These are phyloP conservation scores for Otolemur crassicaudatus DNA, from an alignment of 2,797 vertebrate genomes.

Conservation along the genomic window DNA sequence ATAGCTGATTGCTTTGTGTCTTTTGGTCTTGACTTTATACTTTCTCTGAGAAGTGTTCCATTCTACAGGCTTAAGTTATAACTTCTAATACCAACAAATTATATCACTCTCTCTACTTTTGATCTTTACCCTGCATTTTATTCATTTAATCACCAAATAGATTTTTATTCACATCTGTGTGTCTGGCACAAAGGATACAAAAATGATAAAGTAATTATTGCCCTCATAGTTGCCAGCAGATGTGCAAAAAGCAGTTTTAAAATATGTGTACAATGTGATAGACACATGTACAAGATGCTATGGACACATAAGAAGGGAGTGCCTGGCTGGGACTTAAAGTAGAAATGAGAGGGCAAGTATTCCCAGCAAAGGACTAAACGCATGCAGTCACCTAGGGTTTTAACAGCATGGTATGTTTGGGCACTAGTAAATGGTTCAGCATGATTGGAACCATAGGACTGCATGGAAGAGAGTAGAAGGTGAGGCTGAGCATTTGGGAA, in stretches of 20 bases:
- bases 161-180: background rate
- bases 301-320: background rate
- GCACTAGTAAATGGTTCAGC: background rate
- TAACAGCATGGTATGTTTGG: background rate
- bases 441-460: background rate
- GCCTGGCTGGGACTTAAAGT: background rate
- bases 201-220: background rate
- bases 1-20: background rate
- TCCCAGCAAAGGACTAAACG: background rate
- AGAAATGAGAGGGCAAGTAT: background rate
- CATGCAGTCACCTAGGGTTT: background rate
- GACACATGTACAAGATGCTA: background rate
- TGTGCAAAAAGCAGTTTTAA: background rate
- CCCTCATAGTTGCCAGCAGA: background rate
- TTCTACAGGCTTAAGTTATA: background rate
- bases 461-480: background rate
- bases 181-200: background rate
- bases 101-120: background rate
- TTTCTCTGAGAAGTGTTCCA: slow-evolving; percentile 1
- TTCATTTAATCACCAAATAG: background rate
- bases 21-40: background rate
- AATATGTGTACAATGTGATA: background rate
- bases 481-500: background rate
- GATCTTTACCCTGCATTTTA: slow-evolving; percentile 43
- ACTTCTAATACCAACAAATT: background rate